Base-by-base conservation (phyloP, 2,797 vertebrate genomes). In the Liasis olivaceus region DNA sequence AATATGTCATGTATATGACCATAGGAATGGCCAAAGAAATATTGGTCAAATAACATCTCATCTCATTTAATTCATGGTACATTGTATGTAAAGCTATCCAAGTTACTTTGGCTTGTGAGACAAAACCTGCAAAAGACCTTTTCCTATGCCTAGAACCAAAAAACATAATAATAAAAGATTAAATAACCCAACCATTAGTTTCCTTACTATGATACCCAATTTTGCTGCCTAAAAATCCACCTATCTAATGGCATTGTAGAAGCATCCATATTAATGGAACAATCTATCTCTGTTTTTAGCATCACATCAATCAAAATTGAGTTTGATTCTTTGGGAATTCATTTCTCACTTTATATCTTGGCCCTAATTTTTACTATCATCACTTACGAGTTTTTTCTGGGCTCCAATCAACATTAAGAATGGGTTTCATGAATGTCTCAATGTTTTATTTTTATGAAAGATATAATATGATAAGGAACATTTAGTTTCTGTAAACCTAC, bases 381-480 rank as follows among this genome's bases (percentile, higher is more conserved):
- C 31, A 69, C 81, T 72, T 87, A 42, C 89, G 69, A 64, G 47
- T 69, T 92, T 58, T 90, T 28, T 62, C 56, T 77, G 20, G 62
- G 9, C 77, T 81, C 81, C 90, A 90, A 87, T 62, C 88, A 90
- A 77, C 31, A 77, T 77, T 59, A 47, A 77, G 42, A 77, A 90
- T 66, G 77, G 51, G 77, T 31, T 31, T 87, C 58, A 56, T 87
- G 85, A 87, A 93, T 47, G n/a, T 87, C 62, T 87, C 8, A 13
- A 92, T 72, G 42, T 81, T 89, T 81, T n/a, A 92, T 77, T 24
- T 90, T 93, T 90, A 87, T 90, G 22, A 62, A n/a, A 63, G 47
- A 84, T 12, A 56, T 31, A 84, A 84, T 84, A 72, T 92, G 87
- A 89, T 36, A 42, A 87, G 12, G 64, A 15, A 87, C 87, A 77